These are phyloP conservation scores for Emberiza fucata DNA, from an alignment of 2,113 vertebrate genomes.

Conservation along the genomic window DNA sequence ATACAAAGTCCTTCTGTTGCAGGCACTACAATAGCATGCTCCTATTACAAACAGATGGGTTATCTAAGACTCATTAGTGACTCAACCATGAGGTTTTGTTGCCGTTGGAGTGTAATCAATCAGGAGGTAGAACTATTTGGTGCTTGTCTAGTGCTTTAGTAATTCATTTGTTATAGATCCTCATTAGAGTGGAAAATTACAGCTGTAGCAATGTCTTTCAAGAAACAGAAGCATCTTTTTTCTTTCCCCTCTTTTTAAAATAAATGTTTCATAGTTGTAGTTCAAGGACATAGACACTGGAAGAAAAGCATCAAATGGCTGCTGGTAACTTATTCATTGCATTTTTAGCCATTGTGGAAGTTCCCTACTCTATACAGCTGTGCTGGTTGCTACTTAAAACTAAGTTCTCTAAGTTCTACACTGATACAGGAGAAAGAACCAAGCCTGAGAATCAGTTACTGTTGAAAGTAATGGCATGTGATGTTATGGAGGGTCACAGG, in stretches of 20 bases:
- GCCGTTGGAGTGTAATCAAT: constrained; percentile 57
- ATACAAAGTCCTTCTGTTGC: not conserved
- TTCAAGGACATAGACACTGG: not conserved
- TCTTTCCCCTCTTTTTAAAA: not conserved
- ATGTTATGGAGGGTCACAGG: not conserved
- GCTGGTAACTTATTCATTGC: not conserved
- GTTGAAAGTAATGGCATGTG: not conserved
- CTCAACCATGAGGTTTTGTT: constrained; percentile 71
- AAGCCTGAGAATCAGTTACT: not conserved
- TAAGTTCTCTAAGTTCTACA: not conserved
- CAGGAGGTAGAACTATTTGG: constrained; percentile 68
- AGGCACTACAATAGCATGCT: not conserved
- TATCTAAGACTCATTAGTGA: constrained; percentile 64
- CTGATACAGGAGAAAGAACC: not conserved
- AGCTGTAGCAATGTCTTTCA: not conserved
- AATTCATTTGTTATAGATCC: constrained; percentile 22
- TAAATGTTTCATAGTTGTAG: not conserved
- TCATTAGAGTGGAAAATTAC: constrained; percentile 66
- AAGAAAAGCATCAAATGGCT: not conserved
- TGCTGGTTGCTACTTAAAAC: not conserved
- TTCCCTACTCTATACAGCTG: not conserved
- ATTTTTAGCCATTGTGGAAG: not conserved
- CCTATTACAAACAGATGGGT: constrained; percentile 63
- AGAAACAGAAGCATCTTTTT: not conserved
- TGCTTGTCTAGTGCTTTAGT: constrained; percentile 47